Evolutionary conservation across 2,888 invertebrate species (phyloP).

Genomic region (Caprella mutica): DNA sequence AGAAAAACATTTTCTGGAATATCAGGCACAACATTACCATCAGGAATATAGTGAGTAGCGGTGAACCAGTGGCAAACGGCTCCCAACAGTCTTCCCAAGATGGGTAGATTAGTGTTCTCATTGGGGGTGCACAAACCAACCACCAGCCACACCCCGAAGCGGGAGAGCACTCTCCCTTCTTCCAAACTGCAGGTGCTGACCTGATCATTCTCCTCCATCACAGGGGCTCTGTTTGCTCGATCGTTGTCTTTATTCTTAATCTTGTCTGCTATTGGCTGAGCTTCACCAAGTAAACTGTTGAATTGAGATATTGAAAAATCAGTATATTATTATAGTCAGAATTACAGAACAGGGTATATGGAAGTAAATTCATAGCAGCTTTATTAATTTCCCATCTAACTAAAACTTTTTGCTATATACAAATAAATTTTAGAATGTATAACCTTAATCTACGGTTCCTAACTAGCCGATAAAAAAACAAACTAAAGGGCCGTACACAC

Average conservation of each 20-base stretch:
- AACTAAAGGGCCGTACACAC: too few relatives aligned
- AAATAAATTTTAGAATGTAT: background rate
- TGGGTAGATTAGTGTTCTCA: constrained; percentile 34
- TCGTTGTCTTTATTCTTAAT: constrained; percentile 30
- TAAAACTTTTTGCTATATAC: constrained; percentile 1
- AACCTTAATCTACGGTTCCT: background rate
- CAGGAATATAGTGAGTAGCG: constrained; percentile 90
- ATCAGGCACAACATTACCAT: constrained; percentile 50
- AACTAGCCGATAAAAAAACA: too few relatives aligned
- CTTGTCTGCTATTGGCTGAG: constrained; percentile 56
- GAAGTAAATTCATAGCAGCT: background rate
- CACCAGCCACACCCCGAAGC: constrained; percentile 94
- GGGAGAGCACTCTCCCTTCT: constrained; percentile 75
- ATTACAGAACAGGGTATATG: too few relatives aligned
- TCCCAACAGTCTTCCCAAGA: constrained; percentile 76
- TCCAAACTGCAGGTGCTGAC: constrained; percentile 63
- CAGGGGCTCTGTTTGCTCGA: constrained; percentile 28
- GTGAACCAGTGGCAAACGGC: constrained; percentile 99
- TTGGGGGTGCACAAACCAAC: constrained; percentile 62
- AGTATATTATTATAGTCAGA: too few relatives aligned
- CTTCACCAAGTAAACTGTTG: constrained; percentile 67
- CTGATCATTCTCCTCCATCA: constrained; percentile 35
- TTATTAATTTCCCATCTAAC: too few relatives aligned
- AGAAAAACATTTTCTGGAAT: background rate
- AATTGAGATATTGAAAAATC: background rate